Conservation (phyloP, 2,113 vertebrate species). For the Naja naja region DNA sequence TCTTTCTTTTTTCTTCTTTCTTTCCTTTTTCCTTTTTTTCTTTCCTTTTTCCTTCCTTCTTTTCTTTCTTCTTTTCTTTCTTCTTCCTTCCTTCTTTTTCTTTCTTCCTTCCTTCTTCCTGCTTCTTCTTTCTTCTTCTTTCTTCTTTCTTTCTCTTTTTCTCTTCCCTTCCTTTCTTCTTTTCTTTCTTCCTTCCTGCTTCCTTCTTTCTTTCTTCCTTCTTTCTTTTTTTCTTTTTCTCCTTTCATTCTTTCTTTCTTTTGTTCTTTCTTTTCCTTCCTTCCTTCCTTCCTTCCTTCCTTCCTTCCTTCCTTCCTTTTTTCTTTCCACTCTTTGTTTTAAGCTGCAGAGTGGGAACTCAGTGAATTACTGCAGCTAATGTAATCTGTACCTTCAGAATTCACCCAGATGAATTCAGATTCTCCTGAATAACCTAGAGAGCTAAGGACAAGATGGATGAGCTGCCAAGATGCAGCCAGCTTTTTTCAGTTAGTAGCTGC, state of each 20-base stretch:
- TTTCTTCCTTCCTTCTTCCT: too few relatives aligned
- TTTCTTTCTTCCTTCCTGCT: too few relatives aligned
- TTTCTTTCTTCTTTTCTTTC: too few relatives aligned
- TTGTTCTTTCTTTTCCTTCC: too few relatives aligned
- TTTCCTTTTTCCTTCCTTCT: background rate
- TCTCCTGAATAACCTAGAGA: slow-evolving; percentile 7
- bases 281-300: too few relatives aligned
- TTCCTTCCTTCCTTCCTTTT: background rate
- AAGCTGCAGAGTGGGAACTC: background rate
- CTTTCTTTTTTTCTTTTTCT: too few relatives aligned
- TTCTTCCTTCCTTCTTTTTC: fast-evolving
- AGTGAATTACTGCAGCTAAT: background rate
- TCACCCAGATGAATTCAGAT: background rate
- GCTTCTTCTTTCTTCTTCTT: too few relatives aligned
- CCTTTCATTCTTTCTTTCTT: too few relatives aligned
- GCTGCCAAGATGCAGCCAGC: background rate
- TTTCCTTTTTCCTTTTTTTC: too few relatives aligned
- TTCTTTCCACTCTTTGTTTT: background rate
- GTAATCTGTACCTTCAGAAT: background rate
- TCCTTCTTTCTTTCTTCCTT: too few relatives aligned
- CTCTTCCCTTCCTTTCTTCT: too few relatives aligned
- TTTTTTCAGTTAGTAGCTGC: slow-evolving; percentile 41
- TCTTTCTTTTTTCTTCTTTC: background rate
- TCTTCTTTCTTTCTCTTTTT: too few relatives aligned
- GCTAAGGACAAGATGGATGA: background rate